Evolutionary conservation across 2,888 invertebrate genomes (phyloP).

Genomic region (Sycophila texana): DNA sequence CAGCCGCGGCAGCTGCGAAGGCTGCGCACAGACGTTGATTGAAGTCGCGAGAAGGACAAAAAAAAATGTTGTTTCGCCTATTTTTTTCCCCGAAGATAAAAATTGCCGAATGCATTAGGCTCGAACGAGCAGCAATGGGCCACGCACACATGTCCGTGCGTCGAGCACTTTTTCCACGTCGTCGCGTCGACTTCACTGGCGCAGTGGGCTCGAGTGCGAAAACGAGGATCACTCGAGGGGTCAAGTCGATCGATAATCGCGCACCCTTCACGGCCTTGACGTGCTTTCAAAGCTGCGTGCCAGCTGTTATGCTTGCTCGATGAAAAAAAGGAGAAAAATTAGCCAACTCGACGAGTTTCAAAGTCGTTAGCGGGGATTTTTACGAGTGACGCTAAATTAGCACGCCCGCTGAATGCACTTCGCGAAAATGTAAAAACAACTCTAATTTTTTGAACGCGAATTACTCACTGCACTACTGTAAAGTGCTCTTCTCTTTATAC

Average conservation of each 20-base stretch:
- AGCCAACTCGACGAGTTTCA: too few species aligned
- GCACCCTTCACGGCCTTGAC: neutral
- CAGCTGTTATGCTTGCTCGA: neutral
- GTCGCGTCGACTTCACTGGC: neutral
- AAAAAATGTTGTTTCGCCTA: neutral
- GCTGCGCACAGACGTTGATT: neutral
- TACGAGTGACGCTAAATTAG: too few species aligned
- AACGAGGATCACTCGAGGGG: constrained; percentile 13
- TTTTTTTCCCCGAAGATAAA: neutral
- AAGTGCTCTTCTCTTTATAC: too few species aligned
- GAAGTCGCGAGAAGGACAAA: neutral
- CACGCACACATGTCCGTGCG: too few species aligned
- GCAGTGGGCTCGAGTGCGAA: neutral
- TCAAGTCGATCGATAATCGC: constrained; percentile 8
- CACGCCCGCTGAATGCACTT: too few species aligned
- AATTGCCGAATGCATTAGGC: neutral
- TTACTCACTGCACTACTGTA: too few species aligned
- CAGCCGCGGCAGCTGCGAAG: too few species aligned
- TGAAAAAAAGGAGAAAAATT: too few species aligned
- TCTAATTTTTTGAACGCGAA: too few species aligned
- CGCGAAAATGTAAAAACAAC: too few species aligned
- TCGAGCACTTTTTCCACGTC: neutral
- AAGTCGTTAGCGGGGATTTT: too few species aligned
- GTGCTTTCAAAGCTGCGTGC: neutral
- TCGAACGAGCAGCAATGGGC: too few species aligned